Percentiles rank a stretch among this genome's conserved stretches.
Conservation (phyloP, 2,797 vertebrate genomes). For the Antrozous pallidus region DNA sequence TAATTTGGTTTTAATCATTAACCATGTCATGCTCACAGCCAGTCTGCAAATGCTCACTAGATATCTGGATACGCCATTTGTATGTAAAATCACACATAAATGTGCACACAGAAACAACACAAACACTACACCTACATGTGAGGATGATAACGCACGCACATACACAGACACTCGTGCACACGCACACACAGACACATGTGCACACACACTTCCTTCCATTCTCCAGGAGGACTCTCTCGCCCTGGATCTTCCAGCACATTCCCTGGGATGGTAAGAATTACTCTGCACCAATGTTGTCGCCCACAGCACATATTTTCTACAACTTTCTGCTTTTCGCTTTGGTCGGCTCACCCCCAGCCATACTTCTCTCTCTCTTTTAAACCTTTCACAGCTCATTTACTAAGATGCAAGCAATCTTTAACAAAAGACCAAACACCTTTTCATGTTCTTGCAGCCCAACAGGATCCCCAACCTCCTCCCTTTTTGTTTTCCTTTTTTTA, state of each 20-base stretch:
- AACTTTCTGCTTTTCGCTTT: neutral
- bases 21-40: neutral
- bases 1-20: slow-evolving; percentile 43
- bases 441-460: neutral
- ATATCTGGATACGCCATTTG: neutral
- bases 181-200: neutral
- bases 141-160: too few relatives aligned
- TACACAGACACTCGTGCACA: too few relatives aligned
- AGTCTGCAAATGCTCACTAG: neutral
- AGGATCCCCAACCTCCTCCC: neutral
- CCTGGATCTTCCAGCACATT: neutral
- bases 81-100: neutral
- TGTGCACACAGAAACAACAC: neutral
- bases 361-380: neutral
- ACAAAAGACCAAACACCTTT: neutral
- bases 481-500: neutral
- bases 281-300: neutral
- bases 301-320: neutral
- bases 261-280: neutral
- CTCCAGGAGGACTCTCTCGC: too few relatives aligned
- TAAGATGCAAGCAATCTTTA: neutral
- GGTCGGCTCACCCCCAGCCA: neutral
- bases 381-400: neutral
- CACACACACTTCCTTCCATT: neutral
- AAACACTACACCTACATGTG: too few relatives aligned